Evolutionary conservation across 2,888 invertebrate species (phyloP).

Genomic region (Ptychoptera contaminata): DNA sequence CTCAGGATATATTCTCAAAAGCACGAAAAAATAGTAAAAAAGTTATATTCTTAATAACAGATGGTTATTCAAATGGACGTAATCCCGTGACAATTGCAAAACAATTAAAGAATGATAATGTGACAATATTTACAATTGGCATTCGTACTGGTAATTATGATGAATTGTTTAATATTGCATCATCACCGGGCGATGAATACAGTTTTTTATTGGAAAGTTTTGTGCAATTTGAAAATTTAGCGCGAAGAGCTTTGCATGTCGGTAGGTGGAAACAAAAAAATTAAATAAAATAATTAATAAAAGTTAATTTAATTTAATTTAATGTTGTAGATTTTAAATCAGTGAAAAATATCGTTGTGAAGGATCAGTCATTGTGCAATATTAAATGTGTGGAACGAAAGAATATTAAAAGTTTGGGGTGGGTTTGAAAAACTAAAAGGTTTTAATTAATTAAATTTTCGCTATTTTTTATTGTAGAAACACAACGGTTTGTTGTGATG

Average conservation of each 20-base stretch:
- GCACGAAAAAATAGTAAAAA: constrained; percentile 34
- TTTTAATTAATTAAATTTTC: not conserved
- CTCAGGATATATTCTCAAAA: constrained; percentile 33
- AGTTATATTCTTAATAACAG: constrained; percentile 50
- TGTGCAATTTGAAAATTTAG: constrained; percentile 50
- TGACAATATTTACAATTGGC: constrained; percentile 37
- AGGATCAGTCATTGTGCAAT: constrained; percentile 33
- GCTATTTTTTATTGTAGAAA: not conserved
- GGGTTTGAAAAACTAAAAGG: too few species aligned
- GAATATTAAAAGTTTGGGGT: not conserved
- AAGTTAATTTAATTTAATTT: too few species aligned
- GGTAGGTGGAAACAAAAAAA: constrained; percentile 29
- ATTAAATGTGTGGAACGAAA: constrained; percentile 33
- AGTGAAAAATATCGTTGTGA: constrained; percentile 39
- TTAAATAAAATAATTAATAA: not conserved
- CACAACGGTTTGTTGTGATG: constrained; percentile 40
- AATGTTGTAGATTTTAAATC: constrained; percentile 38
- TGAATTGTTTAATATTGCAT: constrained; percentile 46
- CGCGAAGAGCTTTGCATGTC: constrained; percentile 47
- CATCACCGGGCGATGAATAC: constrained; percentile 42
- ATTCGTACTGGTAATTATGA: constrained; percentile 48
- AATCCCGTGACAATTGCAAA: constrained; percentile 45
- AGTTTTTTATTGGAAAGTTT: constrained; percentile 51
- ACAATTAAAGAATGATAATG: constrained; percentile 35
- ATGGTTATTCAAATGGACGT: constrained; percentile 54